Evolutionary conservation across 53 echinoderm and acorn worm species (phyloP), one percentile per base, ranked within the genome.

Genomic region (Crossaster papposus): DNA sequence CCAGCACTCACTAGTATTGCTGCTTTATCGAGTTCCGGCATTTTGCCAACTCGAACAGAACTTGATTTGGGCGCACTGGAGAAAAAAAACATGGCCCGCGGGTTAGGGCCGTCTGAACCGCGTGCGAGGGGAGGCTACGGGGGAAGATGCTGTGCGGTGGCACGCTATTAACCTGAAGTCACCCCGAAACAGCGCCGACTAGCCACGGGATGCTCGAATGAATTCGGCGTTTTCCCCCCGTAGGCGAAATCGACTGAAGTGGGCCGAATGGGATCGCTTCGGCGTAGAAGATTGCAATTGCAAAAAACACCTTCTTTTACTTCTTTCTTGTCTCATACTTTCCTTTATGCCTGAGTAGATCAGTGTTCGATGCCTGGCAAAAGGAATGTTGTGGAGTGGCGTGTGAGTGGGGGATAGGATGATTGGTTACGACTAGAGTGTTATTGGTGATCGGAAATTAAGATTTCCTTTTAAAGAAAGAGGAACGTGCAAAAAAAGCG

Each of bases 41-140:
- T 70, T 70, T 83, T n/a, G 70, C 83, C 83, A 70, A 70, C 68
- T 70, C 30, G 83, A 36, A 83, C 83, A 68, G 44, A 68, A 70
- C 83, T 65, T 51, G 70, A 68, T 51, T 83, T 78, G 78, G 44
- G 50, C 38, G 30, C n/a, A n/a, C 34, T 44, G 44, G 44, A 44
- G 44, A 44, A n/a, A 74, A 74, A n/a, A n/a, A n/a, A n/a, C n/a
- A 34, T 14, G 35, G 34, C 75, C 75, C 17, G 6, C 14, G 36
- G 75, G 75, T 7, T 17, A 64, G 3, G 7, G 62, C 80, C 55
- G 31, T 15, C 7, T 1, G 44, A 5, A 9, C 44, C 44, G 44
- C 44, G 30, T 24, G 32, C 12, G 38, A 36, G 37, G 80, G 12
- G 30, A 1, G 4, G n/a, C 28, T 24, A 20, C 18, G 5, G 29